Percentiles rank a stretch among this genome's conserved stretches.
These are phyloP conservation scores for Arrhopalites spinosus DNA, from an alignment of 2,888 invertebrate genomes.

Conservation along the genomic window DNA sequence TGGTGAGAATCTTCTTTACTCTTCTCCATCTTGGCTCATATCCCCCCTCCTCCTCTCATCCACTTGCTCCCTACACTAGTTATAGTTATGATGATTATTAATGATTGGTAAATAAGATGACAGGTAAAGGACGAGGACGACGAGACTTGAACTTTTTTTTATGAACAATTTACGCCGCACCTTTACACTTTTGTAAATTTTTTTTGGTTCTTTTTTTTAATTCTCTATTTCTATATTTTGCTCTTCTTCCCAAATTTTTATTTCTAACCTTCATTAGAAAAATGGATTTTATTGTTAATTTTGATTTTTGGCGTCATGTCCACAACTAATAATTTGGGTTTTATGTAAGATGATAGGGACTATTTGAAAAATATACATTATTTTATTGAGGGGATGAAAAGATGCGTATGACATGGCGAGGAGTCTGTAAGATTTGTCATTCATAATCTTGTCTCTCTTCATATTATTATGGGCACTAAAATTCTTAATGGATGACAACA, in stretches of 20 bases:
- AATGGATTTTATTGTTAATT: neutral
- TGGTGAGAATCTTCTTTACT: neutral
- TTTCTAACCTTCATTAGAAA: neutral
- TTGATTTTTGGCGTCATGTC: neutral
- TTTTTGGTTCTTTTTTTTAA: neutral
- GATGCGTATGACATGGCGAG: no score
- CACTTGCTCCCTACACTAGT: neutral
- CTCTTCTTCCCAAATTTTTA: neutral
- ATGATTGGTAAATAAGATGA: slow-evolving; percentile 23
- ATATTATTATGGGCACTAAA: no score
- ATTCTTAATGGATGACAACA: no score
- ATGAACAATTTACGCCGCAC: slow-evolving; percentile 21
- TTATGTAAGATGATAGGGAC: no score
- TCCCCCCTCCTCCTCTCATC: no score
- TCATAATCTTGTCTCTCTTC: no score
- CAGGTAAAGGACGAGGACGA: slow-evolving; percentile 26
- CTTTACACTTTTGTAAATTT: slow-evolving; percentile 3
- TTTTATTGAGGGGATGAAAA: no score
- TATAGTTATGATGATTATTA: slow-evolving; percentile 26
- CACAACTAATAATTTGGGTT: no score
- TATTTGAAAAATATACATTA: no score
- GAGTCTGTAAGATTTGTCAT: no score
- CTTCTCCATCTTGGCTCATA: no score
- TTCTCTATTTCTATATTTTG: no score
- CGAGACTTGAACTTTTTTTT: slow-evolving; percentile 23